Evolutionary conservation across 2,797 vertebrate species (phyloP).

Genomic region (Setipinna tenuifilis): DNA sequence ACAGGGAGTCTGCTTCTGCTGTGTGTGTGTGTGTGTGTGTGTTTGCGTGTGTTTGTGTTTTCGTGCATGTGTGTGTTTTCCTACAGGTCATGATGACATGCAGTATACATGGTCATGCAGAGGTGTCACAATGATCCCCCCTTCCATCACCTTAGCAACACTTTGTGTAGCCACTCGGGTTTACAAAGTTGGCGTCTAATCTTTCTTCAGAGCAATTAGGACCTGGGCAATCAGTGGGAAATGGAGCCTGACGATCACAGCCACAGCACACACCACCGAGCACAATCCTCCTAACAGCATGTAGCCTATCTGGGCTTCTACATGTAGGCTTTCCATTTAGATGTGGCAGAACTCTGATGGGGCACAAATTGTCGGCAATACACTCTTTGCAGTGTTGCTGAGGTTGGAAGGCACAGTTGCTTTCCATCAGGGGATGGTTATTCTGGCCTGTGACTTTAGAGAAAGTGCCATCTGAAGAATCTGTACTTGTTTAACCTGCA

Average conservation of each 20-base stretch:
- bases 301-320: neutral
- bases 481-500: too few relatives aligned
- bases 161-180: neutral
- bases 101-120: neutral
- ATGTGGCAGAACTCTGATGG: conserved; percentile 1
- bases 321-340: neutral
- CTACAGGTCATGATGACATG: neutral
- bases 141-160: conserved; percentile 2
- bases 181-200: neutral
- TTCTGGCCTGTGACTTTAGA: too few relatives aligned
- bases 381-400: neutral
- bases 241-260: neutral
- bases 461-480: too few relatives aligned
- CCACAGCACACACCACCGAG: neutral
- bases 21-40: neutral
- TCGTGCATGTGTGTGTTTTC: neutral
- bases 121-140: neutral
- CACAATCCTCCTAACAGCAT: neutral
- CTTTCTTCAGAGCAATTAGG: neutral
- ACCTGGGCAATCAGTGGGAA: neutral
- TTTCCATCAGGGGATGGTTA: too few relatives aligned
- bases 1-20: neutral
- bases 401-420: too few relatives aligned
- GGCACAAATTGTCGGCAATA: neutral
- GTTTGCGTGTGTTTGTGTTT: neutral